phyloP scores from a whole-genome alignment of 2,797 vertebrate genomes.

The Corythornis leucogaster region DNA sequence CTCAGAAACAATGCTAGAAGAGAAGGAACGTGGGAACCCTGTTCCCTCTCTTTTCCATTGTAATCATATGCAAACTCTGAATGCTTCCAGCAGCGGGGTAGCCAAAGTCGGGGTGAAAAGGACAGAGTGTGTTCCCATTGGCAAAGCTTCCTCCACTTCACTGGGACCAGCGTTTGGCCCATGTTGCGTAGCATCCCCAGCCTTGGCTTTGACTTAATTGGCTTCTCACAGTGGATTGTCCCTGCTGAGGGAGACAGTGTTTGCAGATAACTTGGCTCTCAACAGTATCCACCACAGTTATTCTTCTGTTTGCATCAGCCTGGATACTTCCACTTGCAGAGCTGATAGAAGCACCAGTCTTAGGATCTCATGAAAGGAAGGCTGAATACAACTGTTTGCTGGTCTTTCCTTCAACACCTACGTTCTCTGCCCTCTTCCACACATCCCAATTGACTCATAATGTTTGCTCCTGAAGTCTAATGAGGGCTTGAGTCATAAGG shows the following conservation, averaged over 20 bases:
- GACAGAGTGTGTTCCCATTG: slow-evolving; percentile 20
- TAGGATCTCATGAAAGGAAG: not conserved
- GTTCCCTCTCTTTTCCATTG: slow-evolving; percentile 31
- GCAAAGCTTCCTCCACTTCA: not conserved
- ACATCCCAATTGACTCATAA: not conserved
- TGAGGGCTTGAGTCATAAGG: slow-evolving; percentile 15
- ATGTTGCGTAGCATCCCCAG: rapidly evolving
- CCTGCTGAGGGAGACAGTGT: not conserved
- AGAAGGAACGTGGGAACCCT: slow-evolving; percentile 48
- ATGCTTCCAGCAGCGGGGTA: not conserved
- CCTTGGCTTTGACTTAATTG: not conserved
- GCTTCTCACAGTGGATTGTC: not conserved
- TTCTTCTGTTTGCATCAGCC: not conserved
- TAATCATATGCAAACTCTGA: not conserved
- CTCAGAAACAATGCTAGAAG: slow-evolving; percentile 47
- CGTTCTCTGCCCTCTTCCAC: not conserved
- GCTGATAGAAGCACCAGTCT: not conserved
- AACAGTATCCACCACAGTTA: not conserved
- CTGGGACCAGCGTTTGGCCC: not conserved
- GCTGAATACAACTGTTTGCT: not conserved
- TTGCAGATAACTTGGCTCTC: not conserved
- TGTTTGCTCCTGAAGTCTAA: not conserved
- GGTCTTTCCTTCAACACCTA: not conserved
- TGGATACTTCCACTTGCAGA: not conserved
- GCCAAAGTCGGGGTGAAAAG: slow-evolving; percentile 37